Evolutionary conservation across 1,140 invertebrate species (phyloP), one percentile per base, ranked within the genome.

Genomic region (Amyelois transitella): DNA sequence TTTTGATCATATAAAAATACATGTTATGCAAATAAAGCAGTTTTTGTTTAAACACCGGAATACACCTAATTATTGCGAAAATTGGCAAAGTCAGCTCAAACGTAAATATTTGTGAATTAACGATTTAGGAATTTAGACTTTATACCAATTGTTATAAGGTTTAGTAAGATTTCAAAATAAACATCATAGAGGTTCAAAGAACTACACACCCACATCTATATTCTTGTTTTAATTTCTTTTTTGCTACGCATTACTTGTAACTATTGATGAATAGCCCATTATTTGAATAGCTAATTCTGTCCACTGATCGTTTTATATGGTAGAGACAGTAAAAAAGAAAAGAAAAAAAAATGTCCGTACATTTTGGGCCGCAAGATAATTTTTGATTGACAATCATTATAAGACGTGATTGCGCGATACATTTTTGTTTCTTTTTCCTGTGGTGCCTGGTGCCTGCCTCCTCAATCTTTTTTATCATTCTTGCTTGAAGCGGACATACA

Each of bases 261-360:
- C n/a, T 73, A 74, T 72, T 77, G 71, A 78, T 78, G 63, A 73
- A 78, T 77, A 62, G 72, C 58, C 65, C 61, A 63, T 69, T 73
- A 66, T 79, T 72, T 70, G 61, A 73, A 72, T 71, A 72, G 69
- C 64, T 49, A 62, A 48, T 58, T 14, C 32, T 38, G 32, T 66
- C 62, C 66, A 70, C 53, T 45, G 65, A 77, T 59, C 71, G 62
- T 62, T 74, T 66, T 38, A 14, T 38, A 45, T 51, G 10, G 18
- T 50, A 48, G 19, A 48, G 18, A 48, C n/a, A 2, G 21, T 21
- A 48, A 48, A 48, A 21, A 48, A 45, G 44, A 8, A 1, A 12
- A 21, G 2, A 21, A 21, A 21, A 48, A 48, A 21, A 22, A 38
- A 38, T 14, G 1, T 2, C 32, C 12, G 25, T 28, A 28, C 7